A percentile compares a stretch with the other conserved stretches of the same genome.
phyloP scores from a whole-genome alignment of 2,797 vertebrate genomes.

The Zalophus californianus region DNA sequence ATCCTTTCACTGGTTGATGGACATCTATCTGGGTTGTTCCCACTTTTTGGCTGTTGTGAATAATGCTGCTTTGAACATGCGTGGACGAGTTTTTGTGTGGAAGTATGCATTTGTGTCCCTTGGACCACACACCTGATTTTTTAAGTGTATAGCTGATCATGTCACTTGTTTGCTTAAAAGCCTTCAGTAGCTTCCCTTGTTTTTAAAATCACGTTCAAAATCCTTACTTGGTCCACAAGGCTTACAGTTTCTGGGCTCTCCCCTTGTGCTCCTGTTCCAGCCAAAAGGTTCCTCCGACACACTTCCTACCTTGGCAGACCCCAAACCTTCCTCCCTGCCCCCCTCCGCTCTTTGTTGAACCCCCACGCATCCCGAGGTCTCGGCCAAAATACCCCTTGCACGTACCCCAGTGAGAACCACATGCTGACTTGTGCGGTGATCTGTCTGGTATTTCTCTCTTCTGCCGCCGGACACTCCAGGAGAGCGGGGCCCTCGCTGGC shows the following conservation, averaged over 20 bases:
- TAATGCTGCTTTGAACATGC: neutral
- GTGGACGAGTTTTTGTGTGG: neutral
- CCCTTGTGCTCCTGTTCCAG: neutral
- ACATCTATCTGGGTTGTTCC: neutral
- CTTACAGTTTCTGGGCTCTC: neutral
- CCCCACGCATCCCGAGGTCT: neutral
- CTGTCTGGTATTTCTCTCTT: neutral
- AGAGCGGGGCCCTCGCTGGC: neutral
- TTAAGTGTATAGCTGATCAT: neutral
- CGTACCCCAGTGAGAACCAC: neutral
- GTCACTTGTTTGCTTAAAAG: conserved; percentile 36
- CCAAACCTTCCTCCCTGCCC: neutral
- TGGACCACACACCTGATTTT: neutral
- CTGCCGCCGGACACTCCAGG: neutral
- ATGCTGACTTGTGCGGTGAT: neutral
- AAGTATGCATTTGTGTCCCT: fast-evolving
- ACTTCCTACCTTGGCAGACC: neutral
- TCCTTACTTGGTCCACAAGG: neutral
- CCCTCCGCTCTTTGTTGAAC: neutral
- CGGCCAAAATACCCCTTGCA: too few relatives aligned
- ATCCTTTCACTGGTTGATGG: neutral
- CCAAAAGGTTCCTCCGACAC: neutral
- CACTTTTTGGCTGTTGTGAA: neutral
- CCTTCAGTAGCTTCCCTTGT: neutral
- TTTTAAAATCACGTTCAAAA: conserved; percentile 9